A percentile compares a stretch with the other conserved stretches of the same genome.
Evolutionary conservation across 2,797 vertebrate genomes (phyloP).

Genomic region (Melanotaenia boesemani): DNA sequence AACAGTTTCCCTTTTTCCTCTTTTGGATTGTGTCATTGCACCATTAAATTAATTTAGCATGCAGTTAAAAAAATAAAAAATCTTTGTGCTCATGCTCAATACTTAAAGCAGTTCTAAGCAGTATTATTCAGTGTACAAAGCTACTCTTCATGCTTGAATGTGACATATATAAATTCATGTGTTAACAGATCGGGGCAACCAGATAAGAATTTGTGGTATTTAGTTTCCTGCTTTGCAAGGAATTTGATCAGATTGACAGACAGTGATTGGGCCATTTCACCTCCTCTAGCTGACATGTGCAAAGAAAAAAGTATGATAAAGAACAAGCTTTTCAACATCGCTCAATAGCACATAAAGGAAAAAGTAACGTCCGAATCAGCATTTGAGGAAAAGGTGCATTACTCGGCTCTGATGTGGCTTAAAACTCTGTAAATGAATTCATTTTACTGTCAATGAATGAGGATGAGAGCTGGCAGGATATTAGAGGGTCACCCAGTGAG

Average conservation of each 20-base stretch:
- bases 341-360: background rate
- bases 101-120: background rate
- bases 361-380: background rate
- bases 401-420: conserved; percentile 17
- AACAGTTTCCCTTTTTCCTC: background rate
- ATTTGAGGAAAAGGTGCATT: background rate
- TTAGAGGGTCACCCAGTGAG: conserved; percentile 23
- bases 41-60: no score
- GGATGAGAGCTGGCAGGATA: conserved; percentile 5
- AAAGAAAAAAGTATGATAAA: background rate
- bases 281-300: no score
- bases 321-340: background rate
- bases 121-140: background rate
- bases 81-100: background rate
- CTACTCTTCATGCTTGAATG: background rate
- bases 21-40: background rate
- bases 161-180: background rate
- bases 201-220: conserved; percentile 10
- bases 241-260: conserved; percentile 10
- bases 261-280: no score
- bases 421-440: background rate
- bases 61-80: background rate
- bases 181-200: background rate
- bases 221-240: conserved; percentile 9
- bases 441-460: conserved; percentile 9